phyloP scores from a whole-genome alignment of 2,888 invertebrate species.

The Netelia fuscicornis region DNA sequence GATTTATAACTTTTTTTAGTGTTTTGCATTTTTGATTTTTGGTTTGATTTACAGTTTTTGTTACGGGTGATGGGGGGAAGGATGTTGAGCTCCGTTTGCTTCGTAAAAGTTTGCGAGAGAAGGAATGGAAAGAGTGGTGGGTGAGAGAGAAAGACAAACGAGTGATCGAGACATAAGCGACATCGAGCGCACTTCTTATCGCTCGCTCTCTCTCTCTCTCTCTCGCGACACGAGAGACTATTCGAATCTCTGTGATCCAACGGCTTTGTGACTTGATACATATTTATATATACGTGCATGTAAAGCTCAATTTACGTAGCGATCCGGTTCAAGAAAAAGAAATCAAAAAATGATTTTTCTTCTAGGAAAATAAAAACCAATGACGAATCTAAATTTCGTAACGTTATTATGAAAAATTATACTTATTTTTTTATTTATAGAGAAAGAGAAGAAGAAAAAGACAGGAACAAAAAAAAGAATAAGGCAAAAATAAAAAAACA shows the following conservation, averaged over 20 bases:
- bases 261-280: conserved; percentile 45
- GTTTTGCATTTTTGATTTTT: too few relatives aligned
- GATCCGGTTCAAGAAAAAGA: neutral
- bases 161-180: neutral
- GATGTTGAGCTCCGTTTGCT: neutral
- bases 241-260: conserved; percentile 30
- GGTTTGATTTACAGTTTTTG: too few relatives aligned
- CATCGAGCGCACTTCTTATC: conserved; percentile 54
- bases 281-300: conserved; percentile 14
- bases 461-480: too few relatives aligned
- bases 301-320: conserved; percentile 10
- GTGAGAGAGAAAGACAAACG: conserved; percentile 33
- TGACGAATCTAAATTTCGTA: too few relatives aligned
- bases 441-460: too few relatives aligned
- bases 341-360: neutral
- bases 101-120: conserved; percentile 36
- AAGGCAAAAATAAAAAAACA: too few relatives aligned
- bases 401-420: too few relatives aligned
- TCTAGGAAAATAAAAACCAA: too few relatives aligned
- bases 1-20: too few relatives aligned
- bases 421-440: too few relatives aligned
- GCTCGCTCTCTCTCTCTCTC: conserved; percentile 35
- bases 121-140: conserved; percentile 24
- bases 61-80: too few relatives aligned
- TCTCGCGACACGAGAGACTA: neutral